Evolutionary conservation across 2,888 invertebrate genomes (phyloP), one percentile per base, ranked within the genome.

Genomic region (Anoncus sp.): DNA sequence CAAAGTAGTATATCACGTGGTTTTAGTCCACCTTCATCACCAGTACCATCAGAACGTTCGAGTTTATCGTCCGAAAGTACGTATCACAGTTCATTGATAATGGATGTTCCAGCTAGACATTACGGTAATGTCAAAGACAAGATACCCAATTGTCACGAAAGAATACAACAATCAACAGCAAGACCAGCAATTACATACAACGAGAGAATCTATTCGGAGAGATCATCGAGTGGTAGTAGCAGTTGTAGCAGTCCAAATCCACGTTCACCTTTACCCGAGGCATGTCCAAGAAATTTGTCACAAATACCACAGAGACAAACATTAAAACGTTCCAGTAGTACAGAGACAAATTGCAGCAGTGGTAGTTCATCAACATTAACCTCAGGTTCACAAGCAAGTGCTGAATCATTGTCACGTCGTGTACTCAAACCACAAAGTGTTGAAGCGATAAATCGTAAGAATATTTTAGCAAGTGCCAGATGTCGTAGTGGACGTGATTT

Each of bases 381-480:
- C 16, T 95, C 95, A 72, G 95, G 95, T 53, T 95, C 95, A 4
- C 95, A 95, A 90, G 95, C 95, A 60, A 95, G 95, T 88, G 94
- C 85, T 2, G 91, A 89, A 70, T 89, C 88, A 0, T 71, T 90
- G 93, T 91, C 94, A 92, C 84, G 89, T 65, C 93, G 96, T 83
- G 94, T 97, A 83, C 92, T 97, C 65, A 97, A 96, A 91, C 93
- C 95, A 1, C 95, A 95, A 84, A 96, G 96, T 86, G 95, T 96
- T 49, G 97, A 97, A 90, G 96, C 96, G 1, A 95, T 96, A 80
- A 97, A 97, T 90, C 93, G 97, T 66, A 96, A 97, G 91, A 97
- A 97, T 89, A 97, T 97, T 82, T 92, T 97, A 65, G 96, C 97
- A 22, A 97, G 97, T 59, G 97, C 97, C 0, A 96, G 96, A 91